Evolutionary conservation across 30 jellyfish, hydroid and myxozoan genomes (phyloP), one percentile per base, ranked within the genome.

Genomic region (Turritopsis dohrnii): DNA sequence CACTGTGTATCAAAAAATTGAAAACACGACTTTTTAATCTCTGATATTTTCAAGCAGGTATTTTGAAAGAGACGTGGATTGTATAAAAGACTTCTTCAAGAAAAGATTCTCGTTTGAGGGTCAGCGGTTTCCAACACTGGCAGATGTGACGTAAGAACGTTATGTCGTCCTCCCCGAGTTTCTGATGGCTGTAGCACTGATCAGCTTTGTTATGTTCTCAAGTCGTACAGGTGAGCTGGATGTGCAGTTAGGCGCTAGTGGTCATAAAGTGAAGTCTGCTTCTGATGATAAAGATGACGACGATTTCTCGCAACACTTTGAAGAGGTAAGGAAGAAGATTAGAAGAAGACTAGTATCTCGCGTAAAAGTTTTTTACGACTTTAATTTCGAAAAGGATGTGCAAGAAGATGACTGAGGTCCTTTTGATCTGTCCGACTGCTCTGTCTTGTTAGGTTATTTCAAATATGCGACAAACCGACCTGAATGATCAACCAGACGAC

Each of bases 31-130:
- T 0, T 1, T 25, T 72, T 72, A 29, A 0, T 19, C 21, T 72
- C 29, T 1, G 81, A 60, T n/a, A n/a, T n/a, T n/a, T n/a, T n/a
- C n/a, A n/a, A n/a, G 24, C 65, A 88, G 97, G 96, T 95, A 91
- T 80, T 95, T 95, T 74, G 91, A 92, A 52, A 86, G 99, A 24
- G 99, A 95, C 79, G 97, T 95, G 16, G 89, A 95, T 72, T 95
- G 99, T 83, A 85, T 95, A 18, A 88, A 96, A 25, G 95, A 84
- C 82, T 95, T 95, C 97, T 95, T 95, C 79, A 88, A 24, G 24
- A 96, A 96, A 21, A 96, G 97, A 9, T 95, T 77, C 76, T 89
- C 88, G n/a, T 95, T 85, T 76, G 97, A 90, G 71, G 80, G 95
- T 30, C 95, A 90, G 81, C 29, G 82, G 1, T 90, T 30, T 79